Evolutionary conservation across 2,113 vertebrate genomes (phyloP).

Genomic region (Phoenicopterus ruber): DNA sequence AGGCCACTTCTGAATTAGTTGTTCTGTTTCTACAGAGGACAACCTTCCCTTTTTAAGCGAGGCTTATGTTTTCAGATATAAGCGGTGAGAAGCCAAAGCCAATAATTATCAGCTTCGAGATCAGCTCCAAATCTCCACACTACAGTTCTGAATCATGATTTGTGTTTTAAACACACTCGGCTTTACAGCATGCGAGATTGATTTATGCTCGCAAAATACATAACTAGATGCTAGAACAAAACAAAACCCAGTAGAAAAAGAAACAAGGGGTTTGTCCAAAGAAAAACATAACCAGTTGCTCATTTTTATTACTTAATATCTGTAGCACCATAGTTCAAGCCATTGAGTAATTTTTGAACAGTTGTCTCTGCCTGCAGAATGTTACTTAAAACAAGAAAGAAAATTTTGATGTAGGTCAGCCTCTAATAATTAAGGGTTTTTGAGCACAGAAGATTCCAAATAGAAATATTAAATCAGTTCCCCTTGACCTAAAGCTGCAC

Average conservation of each 20-base stretch:
- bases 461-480: not conserved
- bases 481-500: not conserved
- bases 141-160: not conserved
- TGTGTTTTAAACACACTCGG: not conserved
- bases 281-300: not conserved
- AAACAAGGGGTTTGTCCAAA: not conserved
- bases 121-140: not conserved
- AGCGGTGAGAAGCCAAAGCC: not conserved
- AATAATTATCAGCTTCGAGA: conserved; percentile 20
- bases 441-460: not conserved
- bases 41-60: not conserved
- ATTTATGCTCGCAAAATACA: conserved; percentile 12
- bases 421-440: not conserved
- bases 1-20: not conserved
- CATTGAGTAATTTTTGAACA: not conserved
- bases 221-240: not conserved
- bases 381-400: not conserved
- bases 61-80: not conserved
- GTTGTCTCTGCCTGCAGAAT: not conserved
- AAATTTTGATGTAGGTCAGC: not conserved
- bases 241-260: not conserved
- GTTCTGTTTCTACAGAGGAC: not conserved
- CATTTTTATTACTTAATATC: not conserved
- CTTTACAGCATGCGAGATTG: not conserved
- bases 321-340: not conserved